phyloP scores from a whole-genome alignment of 2,797 vertebrate genomes.

The Tragopan temminckii region DNA sequence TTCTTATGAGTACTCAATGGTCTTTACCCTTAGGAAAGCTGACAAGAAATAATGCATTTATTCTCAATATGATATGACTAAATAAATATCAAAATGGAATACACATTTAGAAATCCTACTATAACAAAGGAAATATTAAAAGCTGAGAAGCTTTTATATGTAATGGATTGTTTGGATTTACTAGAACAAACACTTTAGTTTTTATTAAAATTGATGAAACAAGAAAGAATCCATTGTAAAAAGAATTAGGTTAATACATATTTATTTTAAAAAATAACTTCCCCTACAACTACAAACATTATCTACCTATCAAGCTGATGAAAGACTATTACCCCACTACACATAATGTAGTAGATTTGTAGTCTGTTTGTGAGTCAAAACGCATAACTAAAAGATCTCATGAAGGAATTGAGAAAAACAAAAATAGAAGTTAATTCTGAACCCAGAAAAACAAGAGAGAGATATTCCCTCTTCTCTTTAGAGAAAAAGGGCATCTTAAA shows the following conservation, averaged over 20 bases:
- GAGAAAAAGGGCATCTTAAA: background rate
- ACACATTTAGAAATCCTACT: background rate
- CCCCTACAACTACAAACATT: background rate
- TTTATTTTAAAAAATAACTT: background rate
- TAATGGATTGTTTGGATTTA: background rate
- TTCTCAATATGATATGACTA: background rate
- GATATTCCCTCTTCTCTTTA: background rate
- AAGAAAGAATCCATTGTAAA: background rate
- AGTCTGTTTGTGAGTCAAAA: background rate
- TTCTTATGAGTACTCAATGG: background rate
- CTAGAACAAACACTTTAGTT: background rate
- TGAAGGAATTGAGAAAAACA: background rate
- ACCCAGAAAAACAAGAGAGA: background rate
- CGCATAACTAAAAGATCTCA: background rate
- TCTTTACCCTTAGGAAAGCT: background rate
- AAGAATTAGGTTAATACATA: background rate
- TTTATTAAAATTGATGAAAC: background rate
- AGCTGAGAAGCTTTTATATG: background rate
- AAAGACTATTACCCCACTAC: background rate
- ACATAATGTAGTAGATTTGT: background rate
- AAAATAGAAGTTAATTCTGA: background rate
- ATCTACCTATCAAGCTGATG: background rate
- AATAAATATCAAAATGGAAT: background rate
- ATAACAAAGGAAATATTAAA: background rate
- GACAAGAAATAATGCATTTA: background rate